Conservation (phyloP, 2,888 invertebrate genomes). For the Allygus modestus region DNA sequence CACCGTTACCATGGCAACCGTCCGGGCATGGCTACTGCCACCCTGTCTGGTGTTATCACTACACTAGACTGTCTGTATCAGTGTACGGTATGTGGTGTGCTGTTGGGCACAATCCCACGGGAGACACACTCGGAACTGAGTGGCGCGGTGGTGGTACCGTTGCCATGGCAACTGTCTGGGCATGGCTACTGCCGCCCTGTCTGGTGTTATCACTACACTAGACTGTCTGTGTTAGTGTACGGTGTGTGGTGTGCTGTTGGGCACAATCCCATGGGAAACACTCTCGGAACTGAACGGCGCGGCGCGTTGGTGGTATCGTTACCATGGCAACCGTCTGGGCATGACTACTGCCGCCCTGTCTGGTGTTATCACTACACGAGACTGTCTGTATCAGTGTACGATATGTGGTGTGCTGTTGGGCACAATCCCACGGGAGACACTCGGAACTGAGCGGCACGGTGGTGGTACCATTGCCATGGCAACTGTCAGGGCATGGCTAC, state of each 20-base stretch:
- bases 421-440: no score
- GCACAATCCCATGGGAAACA: background rate
- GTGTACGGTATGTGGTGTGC: background rate
- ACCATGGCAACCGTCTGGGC: conserved; percentile 52
- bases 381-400: no score
- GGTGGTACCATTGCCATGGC: background rate
- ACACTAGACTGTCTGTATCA: background rate
- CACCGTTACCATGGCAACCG: conserved; percentile 54
- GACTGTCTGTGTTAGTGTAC: no score
- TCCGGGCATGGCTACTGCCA: no score
- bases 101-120: no score
- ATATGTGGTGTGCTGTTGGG: no score
- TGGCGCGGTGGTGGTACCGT: background rate
- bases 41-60: conserved; percentile 19
- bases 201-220: conserved; percentile 19
- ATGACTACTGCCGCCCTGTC: conserved; percentile 18
- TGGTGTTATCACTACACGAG: conserved; percentile 44
- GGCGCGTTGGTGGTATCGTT: conserved; percentile 31
- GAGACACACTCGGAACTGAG: conserved; percentile 17
- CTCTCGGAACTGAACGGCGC: conserved; percentile 22
- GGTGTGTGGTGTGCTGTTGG: no score
- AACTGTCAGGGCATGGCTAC: conserved; percentile 10
- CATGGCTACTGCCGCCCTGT: background rate
- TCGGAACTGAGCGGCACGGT: conserved; percentile 5
- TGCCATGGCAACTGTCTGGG: background rate